Percentiles rank a stretch among this genome's conserved stretches.
phyloP scores from a whole-genome alignment of 2,888 invertebrate species.

The Epinotia ramella region DNA sequence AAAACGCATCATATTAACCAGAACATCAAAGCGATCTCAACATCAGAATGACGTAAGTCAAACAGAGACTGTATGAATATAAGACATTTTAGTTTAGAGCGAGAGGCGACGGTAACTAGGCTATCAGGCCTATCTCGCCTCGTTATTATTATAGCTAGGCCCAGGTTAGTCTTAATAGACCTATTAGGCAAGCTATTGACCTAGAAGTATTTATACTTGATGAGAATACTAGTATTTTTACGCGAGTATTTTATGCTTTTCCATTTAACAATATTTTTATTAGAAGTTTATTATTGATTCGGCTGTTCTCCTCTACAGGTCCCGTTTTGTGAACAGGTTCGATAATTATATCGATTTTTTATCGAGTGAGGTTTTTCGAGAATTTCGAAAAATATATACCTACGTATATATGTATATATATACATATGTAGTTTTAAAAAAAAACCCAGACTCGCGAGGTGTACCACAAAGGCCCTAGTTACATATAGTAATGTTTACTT shows the following conservation, averaged over 20 bases:
- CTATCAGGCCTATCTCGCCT: constrained; percentile 19
- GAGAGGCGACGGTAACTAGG: background rate
- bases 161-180: constrained; percentile 23
- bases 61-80: background rate
- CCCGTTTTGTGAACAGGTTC: too few relatives aligned
- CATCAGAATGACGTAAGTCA: background rate
- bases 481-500: too few relatives aligned
- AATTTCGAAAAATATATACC: too few relatives aligned
- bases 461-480: too few relatives aligned
- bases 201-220: constrained; percentile 19
- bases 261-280: too few relatives aligned
- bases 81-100: background rate
- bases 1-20: background rate
- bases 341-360: too few relatives aligned
- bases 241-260: background rate
- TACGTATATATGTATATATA: too few relatives aligned
- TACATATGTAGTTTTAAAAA: too few relatives aligned
- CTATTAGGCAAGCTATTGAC: constrained; percentile 18
- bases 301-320: too few relatives aligned
- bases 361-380: too few relatives aligned
- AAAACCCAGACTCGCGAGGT: too few relatives aligned
- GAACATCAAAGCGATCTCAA: background rate
- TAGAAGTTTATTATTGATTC: too few relatives aligned
- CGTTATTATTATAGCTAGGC: constrained; percentile 22
- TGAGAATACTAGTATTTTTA: constrained; percentile 1